Evolutionary conservation across 1,140 invertebrate species (phyloP).

Genomic region (Papilio dardanus): DNA sequence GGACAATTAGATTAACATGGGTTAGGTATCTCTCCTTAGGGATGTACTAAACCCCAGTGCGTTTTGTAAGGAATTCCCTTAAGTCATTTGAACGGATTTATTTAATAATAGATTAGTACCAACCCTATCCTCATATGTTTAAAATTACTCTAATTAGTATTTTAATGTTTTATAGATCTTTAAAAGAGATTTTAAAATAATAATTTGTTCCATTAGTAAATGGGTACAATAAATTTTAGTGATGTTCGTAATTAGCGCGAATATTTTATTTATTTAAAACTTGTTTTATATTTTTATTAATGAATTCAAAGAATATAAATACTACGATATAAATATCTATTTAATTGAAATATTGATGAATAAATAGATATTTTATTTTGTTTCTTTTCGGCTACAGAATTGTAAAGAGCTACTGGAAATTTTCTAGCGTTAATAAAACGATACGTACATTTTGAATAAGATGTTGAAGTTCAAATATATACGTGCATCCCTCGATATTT

Average conservation of each 20-base stretch:
- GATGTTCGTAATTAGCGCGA: neutral
- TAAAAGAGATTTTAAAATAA: neutral
- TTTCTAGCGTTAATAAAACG: too few relatives aligned
- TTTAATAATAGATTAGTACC: neutral
- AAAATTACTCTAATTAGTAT: neutral
- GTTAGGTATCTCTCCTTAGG: neutral
- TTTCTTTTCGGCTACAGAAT: too few relatives aligned
- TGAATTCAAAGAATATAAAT: neutral
- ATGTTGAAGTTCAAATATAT: too few relatives aligned
- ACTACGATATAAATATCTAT: neutral
- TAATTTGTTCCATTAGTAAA: neutral
- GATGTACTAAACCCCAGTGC: neutral
- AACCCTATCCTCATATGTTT: neutral
- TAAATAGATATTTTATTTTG: neutral
- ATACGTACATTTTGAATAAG: too few relatives aligned
- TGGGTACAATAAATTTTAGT: neutral
- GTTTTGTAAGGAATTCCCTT: neutral
- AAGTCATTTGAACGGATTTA: neutral
- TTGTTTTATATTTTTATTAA: neutral
- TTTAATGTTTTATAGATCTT: neutral
- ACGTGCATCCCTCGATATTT: too few relatives aligned
- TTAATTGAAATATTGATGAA: neutral
- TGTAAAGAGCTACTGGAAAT: too few relatives aligned
- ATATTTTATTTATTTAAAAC: neutral
- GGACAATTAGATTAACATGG: neutral